A percentile compares a stretch with the other conserved stretches of the same genome.
These are phyloP conservation scores for Formica aserva DNA, from an alignment of 2,888 invertebrate species.

Conservation along the genomic window DNA sequence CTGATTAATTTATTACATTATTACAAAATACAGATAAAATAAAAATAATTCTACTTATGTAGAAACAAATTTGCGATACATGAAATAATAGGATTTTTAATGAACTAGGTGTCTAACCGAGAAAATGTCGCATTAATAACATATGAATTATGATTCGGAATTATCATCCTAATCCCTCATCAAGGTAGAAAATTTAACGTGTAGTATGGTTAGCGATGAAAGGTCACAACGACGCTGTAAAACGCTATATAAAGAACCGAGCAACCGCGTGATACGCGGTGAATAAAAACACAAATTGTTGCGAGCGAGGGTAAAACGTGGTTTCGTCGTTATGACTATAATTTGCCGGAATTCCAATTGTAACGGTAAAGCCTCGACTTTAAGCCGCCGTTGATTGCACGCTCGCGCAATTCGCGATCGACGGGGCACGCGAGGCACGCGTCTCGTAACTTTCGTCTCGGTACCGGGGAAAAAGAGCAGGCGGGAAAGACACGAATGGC, in stretches of 20 bases:
- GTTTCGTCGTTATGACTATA: constrained; percentile 38
- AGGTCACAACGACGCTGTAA: constrained; percentile 5
- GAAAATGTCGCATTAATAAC: background rate
- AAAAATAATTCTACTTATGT: background rate
- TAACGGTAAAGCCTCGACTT: constrained; percentile 39
- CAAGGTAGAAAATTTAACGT: background rate
- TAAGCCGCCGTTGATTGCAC: constrained; percentile 33
- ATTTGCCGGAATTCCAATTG: constrained; percentile 52
- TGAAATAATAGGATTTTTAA: background rate
- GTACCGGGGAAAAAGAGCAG: constrained; percentile 60
- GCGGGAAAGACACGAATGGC: constrained; percentile 51
- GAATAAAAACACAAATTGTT: constrained; percentile 47
- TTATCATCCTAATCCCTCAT: background rate
- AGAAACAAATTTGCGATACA: background rate
- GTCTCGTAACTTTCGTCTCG: constrained; percentile 34
- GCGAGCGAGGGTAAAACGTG: background rate
- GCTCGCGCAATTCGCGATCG: constrained; percentile 31
- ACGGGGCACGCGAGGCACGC: constrained; percentile 27
- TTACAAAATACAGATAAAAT: background rate
- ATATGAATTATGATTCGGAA: background rate
- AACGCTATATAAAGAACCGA: background rate
- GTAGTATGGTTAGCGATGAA: background rate
- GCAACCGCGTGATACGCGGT: background rate
- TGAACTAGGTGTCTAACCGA: background rate
- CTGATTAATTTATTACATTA: background rate